Percentiles rank a stretch among this genome's conserved stretches.
Evolutionary conservation across 1,140 invertebrate species (phyloP).

Genomic region (Saxidomus purpurata): DNA sequence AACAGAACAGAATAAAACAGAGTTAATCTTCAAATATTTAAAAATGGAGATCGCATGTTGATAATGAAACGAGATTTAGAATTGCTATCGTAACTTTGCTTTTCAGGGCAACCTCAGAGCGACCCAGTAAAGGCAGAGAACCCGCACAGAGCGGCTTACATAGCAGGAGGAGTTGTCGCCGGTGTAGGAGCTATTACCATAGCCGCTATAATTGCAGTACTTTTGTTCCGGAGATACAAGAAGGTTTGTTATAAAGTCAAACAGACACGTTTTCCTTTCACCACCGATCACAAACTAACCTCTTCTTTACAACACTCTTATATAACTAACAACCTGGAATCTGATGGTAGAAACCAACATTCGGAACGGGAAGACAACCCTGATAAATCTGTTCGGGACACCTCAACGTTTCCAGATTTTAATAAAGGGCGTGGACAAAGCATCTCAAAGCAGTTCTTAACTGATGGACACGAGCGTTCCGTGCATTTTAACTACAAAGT

Average conservation of each 20-base stretch:
- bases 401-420: background rate
- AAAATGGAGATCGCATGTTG: too few relatives aligned
- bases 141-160: constrained; percentile 12
- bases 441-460: constrained; percentile 39
- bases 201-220: constrained; percentile 9
- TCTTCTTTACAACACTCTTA: background rate
- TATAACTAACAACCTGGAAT: background rate
- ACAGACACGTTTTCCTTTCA: constrained; percentile 43
- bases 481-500: constrained; percentile 70
- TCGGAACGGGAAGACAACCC: background rate
- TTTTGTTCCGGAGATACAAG: constrained; percentile 35
- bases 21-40: too few relatives aligned
- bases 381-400: background rate
- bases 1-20: too few relatives aligned
- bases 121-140: constrained; percentile 12
- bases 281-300: constrained; percentile 31
- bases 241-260: constrained; percentile 56
- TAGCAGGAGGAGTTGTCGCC: constrained; percentile 56
- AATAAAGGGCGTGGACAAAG: background rate
- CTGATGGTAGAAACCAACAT: background rate
- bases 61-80: too few relatives aligned
- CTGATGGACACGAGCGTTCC: constrained; percentile 47
- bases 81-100: too few relatives aligned
- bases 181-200: constrained; percentile 33
- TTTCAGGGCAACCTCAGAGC: background rate